Conservation (phyloP, 2,888 invertebrate genomes). For the Parnassius mnemosyne region DNA sequence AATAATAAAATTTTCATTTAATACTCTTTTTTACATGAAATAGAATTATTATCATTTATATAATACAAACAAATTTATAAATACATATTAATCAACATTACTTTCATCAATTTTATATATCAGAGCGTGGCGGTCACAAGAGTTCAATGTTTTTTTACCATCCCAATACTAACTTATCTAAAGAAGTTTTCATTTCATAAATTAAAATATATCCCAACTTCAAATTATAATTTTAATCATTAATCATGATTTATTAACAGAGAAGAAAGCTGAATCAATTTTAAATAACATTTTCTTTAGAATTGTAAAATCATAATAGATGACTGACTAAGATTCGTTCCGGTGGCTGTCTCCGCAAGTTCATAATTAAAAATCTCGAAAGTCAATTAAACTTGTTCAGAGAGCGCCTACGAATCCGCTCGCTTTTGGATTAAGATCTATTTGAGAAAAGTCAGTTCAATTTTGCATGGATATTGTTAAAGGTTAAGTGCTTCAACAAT, state of each 20-base stretch:
- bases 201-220: too few relatives aligned
- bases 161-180: too few relatives aligned
- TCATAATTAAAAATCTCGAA: slow-evolving; percentile 75
- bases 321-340: slow-evolving; percentile 17
- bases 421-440: slow-evolving; percentile 43
- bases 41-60: too few relatives aligned
- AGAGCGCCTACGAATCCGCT: slow-evolving; percentile 39
- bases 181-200: too few relatives aligned
- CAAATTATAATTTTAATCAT: neutral
- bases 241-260: neutral
- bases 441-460: slow-evolving; percentile 55
- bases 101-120: too few relatives aligned
- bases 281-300: slow-evolving; percentile 10
- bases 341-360: slow-evolving; percentile 53
- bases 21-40: too few relatives aligned
- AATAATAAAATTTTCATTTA: too few relatives aligned
- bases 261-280: neutral
- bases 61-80: too few relatives aligned
- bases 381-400: slow-evolving; percentile 70
- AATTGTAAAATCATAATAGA: slow-evolving; percentile 20
- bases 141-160: too few relatives aligned
- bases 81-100: too few relatives aligned
- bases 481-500: slow-evolving; percentile 12
- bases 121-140: too few relatives aligned
- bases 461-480: slow-evolving; percentile 33